phyloP scores from a whole-genome alignment of 2,888 invertebrate species.

The Conops quadrifasciatus region DNA sequence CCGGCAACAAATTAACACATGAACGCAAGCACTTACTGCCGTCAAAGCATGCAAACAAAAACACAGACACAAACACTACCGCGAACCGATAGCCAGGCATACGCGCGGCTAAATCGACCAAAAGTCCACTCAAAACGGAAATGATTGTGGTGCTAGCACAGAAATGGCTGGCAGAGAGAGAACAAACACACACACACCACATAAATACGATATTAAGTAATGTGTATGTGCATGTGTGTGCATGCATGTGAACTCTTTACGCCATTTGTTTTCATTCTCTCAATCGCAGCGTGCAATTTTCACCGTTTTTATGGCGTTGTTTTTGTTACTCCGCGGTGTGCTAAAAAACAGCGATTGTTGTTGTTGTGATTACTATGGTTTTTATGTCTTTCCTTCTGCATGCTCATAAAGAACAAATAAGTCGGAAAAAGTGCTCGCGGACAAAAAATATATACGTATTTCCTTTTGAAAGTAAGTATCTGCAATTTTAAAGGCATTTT shows the following conservation, averaged over 20 bases:
- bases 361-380: too few relatives aligned
- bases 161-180: constrained; percentile 17
- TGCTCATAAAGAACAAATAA: too few relatives aligned
- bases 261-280: neutral
- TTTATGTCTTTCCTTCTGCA: too few relatives aligned
- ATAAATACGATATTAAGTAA: too few relatives aligned
- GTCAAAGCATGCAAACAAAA: constrained; percentile 15
- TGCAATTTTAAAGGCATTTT: too few relatives aligned
- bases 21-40: constrained; percentile 27
- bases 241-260: neutral
- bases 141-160: constrained; percentile 17
- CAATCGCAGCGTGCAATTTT: neutral
- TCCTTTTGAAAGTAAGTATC: too few relatives aligned
- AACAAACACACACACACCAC: neutral
- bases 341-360: too few relatives aligned
- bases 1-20: too few relatives aligned
- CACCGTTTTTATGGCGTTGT: too few relatives aligned
- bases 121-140: constrained; percentile 21
- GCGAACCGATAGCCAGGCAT: neutral
- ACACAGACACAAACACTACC: neutral
- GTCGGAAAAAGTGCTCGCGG: too few relatives aligned
- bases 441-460: too few relatives aligned
- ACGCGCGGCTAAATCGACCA: constrained; percentile 3
- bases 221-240: neutral
- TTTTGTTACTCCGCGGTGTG: too few relatives aligned